These are phyloP conservation scores for Eristalis arbustorum DNA, from an alignment of 2,888 invertebrate species.

Conservation along the genomic window DNA sequence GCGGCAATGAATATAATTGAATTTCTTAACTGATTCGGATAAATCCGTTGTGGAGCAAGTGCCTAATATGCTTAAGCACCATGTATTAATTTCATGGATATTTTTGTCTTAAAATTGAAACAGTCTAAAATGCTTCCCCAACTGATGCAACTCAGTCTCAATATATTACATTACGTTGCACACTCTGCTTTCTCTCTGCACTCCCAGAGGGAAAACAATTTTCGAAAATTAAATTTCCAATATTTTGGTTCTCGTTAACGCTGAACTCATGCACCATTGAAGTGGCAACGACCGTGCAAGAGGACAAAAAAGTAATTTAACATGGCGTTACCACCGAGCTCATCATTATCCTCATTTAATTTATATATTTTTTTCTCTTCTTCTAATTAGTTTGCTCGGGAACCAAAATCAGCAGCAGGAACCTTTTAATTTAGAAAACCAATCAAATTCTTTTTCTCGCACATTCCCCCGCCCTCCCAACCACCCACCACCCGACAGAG, in stretches of 20 bases:
- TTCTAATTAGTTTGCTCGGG: background rate
- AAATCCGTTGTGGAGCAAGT: too few species aligned
- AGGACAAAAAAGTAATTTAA: background rate
- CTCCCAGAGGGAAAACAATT: background rate
- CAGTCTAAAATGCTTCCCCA: too few species aligned
- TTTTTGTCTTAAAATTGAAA: too few species aligned
- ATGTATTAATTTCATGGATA: too few species aligned
- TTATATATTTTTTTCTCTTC: background rate
- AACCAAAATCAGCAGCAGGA: background rate
- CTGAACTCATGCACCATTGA: background rate
- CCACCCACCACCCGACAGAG: background rate
- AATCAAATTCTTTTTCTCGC: background rate
- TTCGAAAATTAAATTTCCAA: background rate
- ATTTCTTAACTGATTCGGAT: too few species aligned
- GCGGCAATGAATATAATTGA: too few species aligned
- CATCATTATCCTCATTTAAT: background rate
- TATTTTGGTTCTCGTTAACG: background rate
- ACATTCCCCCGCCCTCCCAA: background rate
- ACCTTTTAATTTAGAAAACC: background rate
- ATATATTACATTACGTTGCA: too few species aligned
- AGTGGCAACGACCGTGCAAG: background rate
- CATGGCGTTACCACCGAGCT: background rate
- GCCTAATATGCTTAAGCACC: too few species aligned
- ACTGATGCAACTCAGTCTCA: too few species aligned
- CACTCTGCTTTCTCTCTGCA: too few species aligned